Evolutionary conservation across 2,113 vertebrate genomes (phyloP), one percentile per base, ranked within the genome.

Genomic region (Apaloderma vittatum): DNA sequence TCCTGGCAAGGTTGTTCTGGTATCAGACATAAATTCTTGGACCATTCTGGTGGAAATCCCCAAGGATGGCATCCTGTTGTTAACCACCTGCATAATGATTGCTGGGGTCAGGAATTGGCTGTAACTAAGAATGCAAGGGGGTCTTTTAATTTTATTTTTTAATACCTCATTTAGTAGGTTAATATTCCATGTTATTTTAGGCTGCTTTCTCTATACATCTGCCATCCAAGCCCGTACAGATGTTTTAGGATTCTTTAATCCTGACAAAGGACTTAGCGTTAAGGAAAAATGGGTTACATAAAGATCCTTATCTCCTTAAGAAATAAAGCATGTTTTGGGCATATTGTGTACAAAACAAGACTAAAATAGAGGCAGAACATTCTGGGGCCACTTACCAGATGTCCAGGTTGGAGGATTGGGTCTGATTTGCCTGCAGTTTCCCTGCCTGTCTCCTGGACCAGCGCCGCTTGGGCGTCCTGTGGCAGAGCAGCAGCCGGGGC

Each of bases 171-270:
- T 95, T 95, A 95, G 86, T 92, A 95, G 94, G 94, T 97, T 95
- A 95, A 96, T 96, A 94, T 94, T 92, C 86, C 17, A 2, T 92
- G 94, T 92, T 94, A 88, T 96, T 97, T 94, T 86, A 90, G 76
- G 74, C 96, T 87, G 85, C 49, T 97, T 94, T 76, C 92, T 86
- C 86, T 18, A 55, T 54, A 57, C 87, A 97, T 98, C 96, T 97
- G 91, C 62, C 80, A 65, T 34, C 78, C 65, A 76, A 88, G 61
- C 85, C 68, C 29, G 43, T 97, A 94, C 98, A 98, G 97, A 97
- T 97, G 97, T 98, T 98, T 97, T 96, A 84, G 91, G 96, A 95
- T 93, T 89, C 58, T 91, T 78, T 98, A 98, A 98, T 98, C 98
- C 97, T 95, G 86, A 97, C 97, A 97, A 98, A 92, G 81, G 92